These are phyloP conservation scores for Selene dorsalis DNA, from an alignment of 2,797 vertebrate genomes.

Conservation along the genomic window DNA sequence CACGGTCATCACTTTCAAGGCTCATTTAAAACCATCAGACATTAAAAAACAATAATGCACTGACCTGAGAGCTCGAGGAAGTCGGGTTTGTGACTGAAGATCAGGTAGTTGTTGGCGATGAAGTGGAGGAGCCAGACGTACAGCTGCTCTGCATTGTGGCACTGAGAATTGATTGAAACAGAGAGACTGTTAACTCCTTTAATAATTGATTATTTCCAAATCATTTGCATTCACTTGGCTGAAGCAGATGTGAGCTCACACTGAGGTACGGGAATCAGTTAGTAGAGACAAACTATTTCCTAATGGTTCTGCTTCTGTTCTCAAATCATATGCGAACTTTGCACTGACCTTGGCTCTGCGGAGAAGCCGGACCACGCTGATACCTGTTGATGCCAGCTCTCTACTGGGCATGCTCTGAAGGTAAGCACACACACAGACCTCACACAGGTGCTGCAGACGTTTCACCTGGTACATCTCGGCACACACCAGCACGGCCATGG, in stretches of 20 bases:
- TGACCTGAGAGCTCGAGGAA: slow-evolving; percentile 98
- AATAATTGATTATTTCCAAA: background rate
- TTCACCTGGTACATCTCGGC: slow-evolving; percentile 99
- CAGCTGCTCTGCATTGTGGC: slow-evolving; percentile 96
- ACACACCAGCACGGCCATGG: slow-evolving; percentile 96
- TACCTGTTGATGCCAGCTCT: slow-evolving; percentile 92
- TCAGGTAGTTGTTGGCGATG: slow-evolving; percentile 98
- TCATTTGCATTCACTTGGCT: background rate
- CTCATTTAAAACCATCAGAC: background rate
- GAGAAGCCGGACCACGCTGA: slow-evolving; percentile 92
- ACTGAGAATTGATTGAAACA: slow-evolving; percentile 79
- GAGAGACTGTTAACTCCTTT: background rate
- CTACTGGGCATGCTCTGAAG: slow-evolving; percentile 98
- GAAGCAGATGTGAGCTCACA: background rate
- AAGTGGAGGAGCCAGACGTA: slow-evolving; percentile 98
- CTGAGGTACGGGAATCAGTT: background rate
- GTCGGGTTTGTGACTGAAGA: slow-evolving; percentile 98
- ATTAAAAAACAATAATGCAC: slow-evolving; percentile 22
- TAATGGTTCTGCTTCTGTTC: background rate
- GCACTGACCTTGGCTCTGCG: slow-evolving; percentile 91
- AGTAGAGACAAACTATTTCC: background rate
- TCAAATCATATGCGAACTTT: background rate
- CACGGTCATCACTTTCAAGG: background rate
- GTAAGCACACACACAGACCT: slow-evolving; percentile 94
- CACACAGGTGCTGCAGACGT: slow-evolving; percentile 96